These are phyloP conservation scores for Cossypha niveicapilla DNA, from an alignment of 2,797 vertebrate species.

Conservation along the genomic window DNA sequence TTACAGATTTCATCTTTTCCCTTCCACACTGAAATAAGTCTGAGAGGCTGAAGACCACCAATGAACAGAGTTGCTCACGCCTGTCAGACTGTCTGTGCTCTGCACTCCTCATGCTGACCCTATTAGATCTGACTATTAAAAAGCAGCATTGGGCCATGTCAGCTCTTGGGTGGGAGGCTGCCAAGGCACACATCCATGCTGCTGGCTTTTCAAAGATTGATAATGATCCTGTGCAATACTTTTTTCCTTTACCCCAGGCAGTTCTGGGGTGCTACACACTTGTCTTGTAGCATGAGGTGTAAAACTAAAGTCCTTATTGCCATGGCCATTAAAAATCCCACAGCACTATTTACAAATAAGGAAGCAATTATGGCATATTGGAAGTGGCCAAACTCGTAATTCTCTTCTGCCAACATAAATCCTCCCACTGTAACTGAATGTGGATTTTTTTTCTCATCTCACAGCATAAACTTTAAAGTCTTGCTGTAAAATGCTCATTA, in stretches of 20 bases:
- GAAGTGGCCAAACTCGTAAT: neutral
- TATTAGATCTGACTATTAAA: constrained; percentile 33
- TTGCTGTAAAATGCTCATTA: constrained; percentile 49
- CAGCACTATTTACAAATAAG: neutral
- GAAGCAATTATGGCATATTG: neutral
- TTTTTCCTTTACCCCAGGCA: neutral
- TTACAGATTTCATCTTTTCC: constrained; percentile 5
- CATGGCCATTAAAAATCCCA: neutral
- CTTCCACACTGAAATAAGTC: neutral
- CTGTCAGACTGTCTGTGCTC: neutral
- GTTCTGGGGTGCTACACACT: neutral
- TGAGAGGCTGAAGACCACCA: neutral
- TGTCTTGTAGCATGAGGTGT: neutral
- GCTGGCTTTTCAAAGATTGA: neutral
- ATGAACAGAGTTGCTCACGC: neutral
- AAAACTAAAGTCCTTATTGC: neutral
- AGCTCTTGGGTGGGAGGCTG: constrained; percentile 25
- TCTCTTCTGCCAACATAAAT: constrained; percentile 24
- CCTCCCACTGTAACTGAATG: neutral
- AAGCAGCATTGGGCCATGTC: constrained; percentile 14
- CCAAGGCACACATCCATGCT: neutral
- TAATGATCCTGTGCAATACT: neutral
- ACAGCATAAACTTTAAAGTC: constrained; percentile 47
- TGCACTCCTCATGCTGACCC: neutral
- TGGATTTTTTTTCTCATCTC: neutral